phyloP scores from a whole-genome alignment of 2,797 vertebrate genomes.

The Alauda arvensis region DNA sequence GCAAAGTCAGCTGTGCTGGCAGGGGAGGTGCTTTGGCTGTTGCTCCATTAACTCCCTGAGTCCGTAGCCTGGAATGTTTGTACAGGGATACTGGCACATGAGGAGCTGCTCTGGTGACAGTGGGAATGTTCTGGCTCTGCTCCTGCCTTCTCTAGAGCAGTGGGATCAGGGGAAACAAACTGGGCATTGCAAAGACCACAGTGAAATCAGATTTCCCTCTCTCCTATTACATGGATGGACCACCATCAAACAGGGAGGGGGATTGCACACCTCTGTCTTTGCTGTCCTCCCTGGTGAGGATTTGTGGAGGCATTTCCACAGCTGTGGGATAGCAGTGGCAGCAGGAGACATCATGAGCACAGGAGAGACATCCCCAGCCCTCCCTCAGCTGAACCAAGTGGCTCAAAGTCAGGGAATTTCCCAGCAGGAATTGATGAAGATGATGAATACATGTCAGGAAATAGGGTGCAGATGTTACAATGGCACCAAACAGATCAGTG shows the following conservation, averaged over 20 bases:
- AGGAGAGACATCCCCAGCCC: not conserved
- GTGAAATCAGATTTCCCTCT: not conserved
- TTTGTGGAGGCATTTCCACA: not conserved
- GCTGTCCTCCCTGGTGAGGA: not conserved
- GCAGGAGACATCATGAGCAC: not conserved
- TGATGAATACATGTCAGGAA: not conserved
- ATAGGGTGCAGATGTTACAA: not conserved
- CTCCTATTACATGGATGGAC: not conserved
- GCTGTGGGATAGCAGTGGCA: not conserved
- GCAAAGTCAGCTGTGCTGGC: not conserved
- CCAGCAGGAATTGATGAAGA: not conserved
- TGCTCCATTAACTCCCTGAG: not conserved
- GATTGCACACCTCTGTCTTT: not conserved
- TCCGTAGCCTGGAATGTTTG: not conserved
- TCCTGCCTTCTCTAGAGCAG: not conserved
- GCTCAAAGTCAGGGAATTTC: not conserved
- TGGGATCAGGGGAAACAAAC: not conserved
- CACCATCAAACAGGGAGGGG: not conserved
- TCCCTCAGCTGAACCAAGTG: not conserved
- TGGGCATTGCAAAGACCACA: not conserved
- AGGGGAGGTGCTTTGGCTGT: not conserved
- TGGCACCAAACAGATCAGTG: not conserved
- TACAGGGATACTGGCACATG: rapidly evolving
- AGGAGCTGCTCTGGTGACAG: not conserved
- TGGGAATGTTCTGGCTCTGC: not conserved